Evolutionary conservation across 2,888 invertebrate species (phyloP), one percentile per base, ranked within the genome.

Genomic region (Falcaria lacertinaria): DNA sequence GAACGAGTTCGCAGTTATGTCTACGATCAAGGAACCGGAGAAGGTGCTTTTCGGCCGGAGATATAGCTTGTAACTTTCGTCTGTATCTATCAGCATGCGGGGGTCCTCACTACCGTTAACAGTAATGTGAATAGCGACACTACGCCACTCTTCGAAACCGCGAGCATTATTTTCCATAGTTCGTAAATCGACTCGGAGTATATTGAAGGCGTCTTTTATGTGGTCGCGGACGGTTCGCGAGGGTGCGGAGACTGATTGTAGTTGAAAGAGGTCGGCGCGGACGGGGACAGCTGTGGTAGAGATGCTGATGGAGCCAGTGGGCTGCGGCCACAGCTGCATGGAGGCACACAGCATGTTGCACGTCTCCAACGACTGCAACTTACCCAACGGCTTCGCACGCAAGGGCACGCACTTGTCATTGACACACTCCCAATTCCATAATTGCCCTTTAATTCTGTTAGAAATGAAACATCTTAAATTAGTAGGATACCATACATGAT

Each of bases 341-440:
- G 91, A 87, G 7, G 93, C 92, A 74, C 95, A 95, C 6, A 93
- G 83, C 91, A 95, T 94, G 52, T 92, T 92, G 74, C 95, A 95
- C 8, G 94, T 94, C 47, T 91, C 89, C 54, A 94, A 80, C 8
- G 94, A 92, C 50, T 87, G 92, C 56, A 85, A 86, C 62, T 62
- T 76, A 55, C 47, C 58, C 16, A 66, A 64, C 32, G 74, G 60
- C 2, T 63, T 56, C 45, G 72, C 66, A 56, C 72, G 72, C 34
- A 65, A 48, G 11, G 93, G 91, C 45, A 93, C 91, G 83, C 95
- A 95, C 60, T 91, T 91, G 53, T 92, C 91, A 34, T 85, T 80
- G 41, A 91, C 89, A 71, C 95, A 95, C 42, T 91, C 90, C 92
- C 95, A 95, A n/a, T 92, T 93, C 95, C 95, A 95, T 37, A 93